Percentiles rank a stretch among this genome's conserved stretches.
Conservation (phyloP, 1,140 invertebrate species). For the Asbolus verrucosus region DNA sequence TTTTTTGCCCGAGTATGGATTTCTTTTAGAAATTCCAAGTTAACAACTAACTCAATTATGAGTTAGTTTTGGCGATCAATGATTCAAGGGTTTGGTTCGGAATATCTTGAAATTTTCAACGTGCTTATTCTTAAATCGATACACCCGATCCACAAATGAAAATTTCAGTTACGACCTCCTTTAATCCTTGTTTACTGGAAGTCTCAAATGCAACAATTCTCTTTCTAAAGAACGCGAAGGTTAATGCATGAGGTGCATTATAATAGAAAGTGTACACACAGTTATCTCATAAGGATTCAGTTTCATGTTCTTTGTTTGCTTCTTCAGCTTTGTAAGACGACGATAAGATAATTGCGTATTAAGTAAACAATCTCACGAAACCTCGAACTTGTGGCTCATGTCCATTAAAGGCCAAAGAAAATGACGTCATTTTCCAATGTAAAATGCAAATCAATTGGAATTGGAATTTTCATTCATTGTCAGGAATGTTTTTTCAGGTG, state of each 20-base stretch:
- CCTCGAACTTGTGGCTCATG: not conserved
- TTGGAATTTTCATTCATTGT: slow-evolving; percentile 17
- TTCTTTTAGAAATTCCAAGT: too few relatives aligned
- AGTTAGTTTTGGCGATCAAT: too few relatives aligned
- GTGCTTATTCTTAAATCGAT: too few relatives aligned
- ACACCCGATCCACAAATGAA: too few relatives aligned
- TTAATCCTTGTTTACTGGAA: too few relatives aligned
- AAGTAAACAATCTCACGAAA: slow-evolving; percentile 2
- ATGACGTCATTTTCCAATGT: slow-evolving; percentile 10
- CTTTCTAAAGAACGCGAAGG: slow-evolving; percentile 38
- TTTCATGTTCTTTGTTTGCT: slow-evolving; percentile 25
- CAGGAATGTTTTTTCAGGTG: not conserved
- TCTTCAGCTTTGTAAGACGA: not conserved
- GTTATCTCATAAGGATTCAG: slow-evolving; percentile 8
- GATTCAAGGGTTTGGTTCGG: too few relatives aligned
- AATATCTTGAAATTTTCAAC: too few relatives aligned
- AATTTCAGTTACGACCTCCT: too few relatives aligned
- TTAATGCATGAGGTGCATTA: slow-evolving; percentile 21
- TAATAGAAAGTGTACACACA: slow-evolving; percentile 25
- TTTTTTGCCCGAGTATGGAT: too few relatives aligned
- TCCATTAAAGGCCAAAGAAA: not conserved
- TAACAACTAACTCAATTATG: too few relatives aligned
- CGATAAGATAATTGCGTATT: slow-evolving; percentile 15
- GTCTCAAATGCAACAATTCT: slow-evolving; percentile 27
- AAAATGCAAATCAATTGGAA: slow-evolving; percentile 13